A percentile compares a stretch with the other conserved stretches of the same genome.
Conservation (phyloP, 2,888 invertebrate species). For the Sphecodes monilicornis region DNA sequence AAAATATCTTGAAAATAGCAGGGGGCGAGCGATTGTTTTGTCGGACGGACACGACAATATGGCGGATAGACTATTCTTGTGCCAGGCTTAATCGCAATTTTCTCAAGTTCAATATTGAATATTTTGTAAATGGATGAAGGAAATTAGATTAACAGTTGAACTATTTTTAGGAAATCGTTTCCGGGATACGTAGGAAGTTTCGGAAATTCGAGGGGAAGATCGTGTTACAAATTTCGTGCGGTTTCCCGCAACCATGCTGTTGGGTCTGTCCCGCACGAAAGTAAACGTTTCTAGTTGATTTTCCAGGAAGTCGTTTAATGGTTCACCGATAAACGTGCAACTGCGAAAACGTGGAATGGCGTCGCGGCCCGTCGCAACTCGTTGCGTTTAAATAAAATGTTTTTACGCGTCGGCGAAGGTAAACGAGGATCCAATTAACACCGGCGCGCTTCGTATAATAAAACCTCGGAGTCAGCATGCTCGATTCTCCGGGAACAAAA, state of each 20-base stretch:
- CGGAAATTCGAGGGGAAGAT: background rate
- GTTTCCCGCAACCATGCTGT: background rate
- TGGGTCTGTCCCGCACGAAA: background rate
- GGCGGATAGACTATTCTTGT: too few species aligned
- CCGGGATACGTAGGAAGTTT: background rate
- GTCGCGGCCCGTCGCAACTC: background rate
- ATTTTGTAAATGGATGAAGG: too few species aligned
- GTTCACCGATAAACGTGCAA: constrained; percentile 10
- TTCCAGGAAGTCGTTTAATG: constrained; percentile 37
- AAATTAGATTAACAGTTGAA: too few species aligned
- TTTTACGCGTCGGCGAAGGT: background rate
- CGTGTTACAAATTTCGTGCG: background rate
- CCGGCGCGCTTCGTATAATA: background rate
- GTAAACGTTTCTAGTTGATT: constrained; percentile 17
- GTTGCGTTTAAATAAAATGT: background rate
- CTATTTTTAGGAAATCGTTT: background rate
- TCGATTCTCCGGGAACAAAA: background rate
- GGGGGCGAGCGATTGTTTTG: too few species aligned
- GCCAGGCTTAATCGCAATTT: too few species aligned
- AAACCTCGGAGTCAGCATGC: background rate
- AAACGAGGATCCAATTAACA: constrained; percentile 22
- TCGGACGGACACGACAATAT: too few species aligned
- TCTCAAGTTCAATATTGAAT: too few species aligned
- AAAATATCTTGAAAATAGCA: too few species aligned
- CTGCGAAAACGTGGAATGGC: constrained; percentile 3